These are phyloP conservation scores for Theodoxus fluviatilis DNA, from an alignment of 2,888 invertebrate genomes.

Conservation along the genomic window DNA sequence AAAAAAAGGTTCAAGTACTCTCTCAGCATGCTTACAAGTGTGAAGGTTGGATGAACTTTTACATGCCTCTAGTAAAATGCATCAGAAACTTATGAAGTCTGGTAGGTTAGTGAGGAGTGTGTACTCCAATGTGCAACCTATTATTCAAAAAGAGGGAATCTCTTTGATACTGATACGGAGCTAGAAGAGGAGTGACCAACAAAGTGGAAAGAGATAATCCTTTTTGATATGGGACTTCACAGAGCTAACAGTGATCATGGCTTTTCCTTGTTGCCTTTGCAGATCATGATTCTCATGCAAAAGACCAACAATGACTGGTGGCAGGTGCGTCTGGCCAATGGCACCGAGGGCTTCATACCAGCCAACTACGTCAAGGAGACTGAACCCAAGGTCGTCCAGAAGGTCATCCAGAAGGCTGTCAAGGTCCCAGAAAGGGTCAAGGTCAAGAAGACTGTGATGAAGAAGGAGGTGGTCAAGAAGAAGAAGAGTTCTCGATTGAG, in stretches of 20 bases:
- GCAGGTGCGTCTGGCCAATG: conserved; percentile 92
- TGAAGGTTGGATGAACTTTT: no score
- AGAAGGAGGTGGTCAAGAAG: conserved; percentile 75
- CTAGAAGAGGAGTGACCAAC: no score
- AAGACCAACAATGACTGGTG: conserved; percentile 99
- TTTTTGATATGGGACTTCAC: no score
- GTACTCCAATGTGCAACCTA: no score
- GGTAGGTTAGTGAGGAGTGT: background rate
- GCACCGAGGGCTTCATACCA: conserved; percentile 95
- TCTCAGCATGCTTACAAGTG: no score
- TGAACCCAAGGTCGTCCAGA: conserved; percentile 76
- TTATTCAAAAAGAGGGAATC: no score
- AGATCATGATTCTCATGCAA: conserved; percentile 86
- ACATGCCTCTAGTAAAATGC: no score
- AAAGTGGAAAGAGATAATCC: no score
- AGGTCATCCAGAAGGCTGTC: conserved; percentile 77
- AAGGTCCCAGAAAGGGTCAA: conserved; percentile 83
- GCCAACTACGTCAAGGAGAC: conserved; percentile 94
- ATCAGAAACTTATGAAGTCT: background rate
- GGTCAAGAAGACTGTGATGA: conserved; percentile 78
- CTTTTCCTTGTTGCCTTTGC: conserved; percentile 33
- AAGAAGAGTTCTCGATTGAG: conserved; percentile 67
- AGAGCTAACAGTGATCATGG: no score
- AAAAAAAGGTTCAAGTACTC: no score
- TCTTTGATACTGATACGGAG: no score